Base-by-base conservation (phyloP, 2,888 invertebrate genomes). In the Orthonevra nobilis region DNA sequence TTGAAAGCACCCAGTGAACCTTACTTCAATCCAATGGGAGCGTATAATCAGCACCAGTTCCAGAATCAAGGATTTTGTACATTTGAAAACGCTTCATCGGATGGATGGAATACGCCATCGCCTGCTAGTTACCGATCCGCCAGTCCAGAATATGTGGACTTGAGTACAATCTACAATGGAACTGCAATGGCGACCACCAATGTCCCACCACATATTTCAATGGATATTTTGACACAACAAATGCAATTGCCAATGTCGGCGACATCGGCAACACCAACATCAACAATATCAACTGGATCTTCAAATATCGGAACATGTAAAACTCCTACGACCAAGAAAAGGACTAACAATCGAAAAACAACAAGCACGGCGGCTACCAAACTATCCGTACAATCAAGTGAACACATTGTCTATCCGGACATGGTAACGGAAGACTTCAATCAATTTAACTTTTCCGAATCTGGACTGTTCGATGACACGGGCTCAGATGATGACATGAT, bases 61-160 rank as follows among this genome's bases (percentile, higher is more conserved):
- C 73, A 70, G 52, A 86, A 85, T 72, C 82, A 84, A 74, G 88
- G 88, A 40, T 88, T 86, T 81, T 85, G 88, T 52, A 86, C 84
- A n/a, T 87, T 87, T 38, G 87, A 87, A 81, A 88, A 88, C 66
- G 86, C 88, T 48, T 89, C 87, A 20, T 89, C 89, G 2, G 89
- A 89, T 83, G 89, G 89, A 54, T 89, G 89, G 89, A 85, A 88
- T 74, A 87, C 88, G 4, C 88, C 89, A 0, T 89, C 88, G 32
- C 89, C 89, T 19, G 86, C 86, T 6, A 89, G 89, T 48, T 88
- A 88, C 82, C 87, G 89, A 1, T 89, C 89, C 6, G 87, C 88
- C 28, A 89, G 88, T 83, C 89, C 89, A 20, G 89, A 89, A 74
- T 89, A 87, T 73, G 86, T 89, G 44, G 88, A 89, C 81, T 81